A percentile compares a stretch with the other conserved stretches of the same genome.
phyloP scores from a whole-genome alignment of 2,888 invertebrate species.

The Leucophora obtusa region DNA sequence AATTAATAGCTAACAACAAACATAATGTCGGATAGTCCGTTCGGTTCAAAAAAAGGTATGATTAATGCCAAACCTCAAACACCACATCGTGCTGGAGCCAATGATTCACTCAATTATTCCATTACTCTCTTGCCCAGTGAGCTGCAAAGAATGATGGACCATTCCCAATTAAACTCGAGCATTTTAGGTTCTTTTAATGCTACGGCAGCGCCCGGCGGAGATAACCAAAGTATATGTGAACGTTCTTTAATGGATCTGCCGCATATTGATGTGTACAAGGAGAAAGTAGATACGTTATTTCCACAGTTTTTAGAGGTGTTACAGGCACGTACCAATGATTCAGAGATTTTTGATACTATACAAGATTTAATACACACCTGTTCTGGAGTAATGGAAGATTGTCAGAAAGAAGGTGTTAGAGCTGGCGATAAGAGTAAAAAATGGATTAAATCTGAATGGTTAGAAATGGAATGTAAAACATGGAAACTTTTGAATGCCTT shows the following conservation, averaged over 20 bases:
- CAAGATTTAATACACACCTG: slow-evolving; percentile 72
- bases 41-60: slow-evolving; percentile 62
- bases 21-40: slow-evolving; percentile 66
- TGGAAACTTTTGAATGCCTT: slow-evolving; percentile 92
- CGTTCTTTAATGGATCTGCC: slow-evolving; percentile 58
- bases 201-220: slow-evolving; percentile 36
- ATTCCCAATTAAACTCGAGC: slow-evolving; percentile 55
- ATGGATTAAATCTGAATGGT: slow-evolving; percentile 78
- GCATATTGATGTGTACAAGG: slow-evolving; percentile 62
- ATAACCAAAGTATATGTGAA: slow-evolving; percentile 62
- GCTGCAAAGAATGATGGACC: slow-evolving; percentile 68
- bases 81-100: slow-evolving; percentile 41
- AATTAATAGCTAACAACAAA: not conserved
- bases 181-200: slow-evolving; percentile 57
- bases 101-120: slow-evolving; percentile 66
- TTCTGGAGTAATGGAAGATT: slow-evolving; percentile 71
- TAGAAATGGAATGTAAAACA: slow-evolving; percentile 91
- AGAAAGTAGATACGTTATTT: slow-evolving; percentile 74
- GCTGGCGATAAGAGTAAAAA: slow-evolving; percentile 57
- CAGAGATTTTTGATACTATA: slow-evolving; percentile 74
- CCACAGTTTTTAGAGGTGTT: slow-evolving; percentile 76
- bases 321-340: slow-evolving; percentile 73
- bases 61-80: slow-evolving; percentile 63
- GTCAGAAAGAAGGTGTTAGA: slow-evolving; percentile 68
- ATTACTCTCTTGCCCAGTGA: slow-evolving; percentile 71